Conservation (phyloP, 2,888 invertebrate species). For the Iselma pallidipennis region DNA sequence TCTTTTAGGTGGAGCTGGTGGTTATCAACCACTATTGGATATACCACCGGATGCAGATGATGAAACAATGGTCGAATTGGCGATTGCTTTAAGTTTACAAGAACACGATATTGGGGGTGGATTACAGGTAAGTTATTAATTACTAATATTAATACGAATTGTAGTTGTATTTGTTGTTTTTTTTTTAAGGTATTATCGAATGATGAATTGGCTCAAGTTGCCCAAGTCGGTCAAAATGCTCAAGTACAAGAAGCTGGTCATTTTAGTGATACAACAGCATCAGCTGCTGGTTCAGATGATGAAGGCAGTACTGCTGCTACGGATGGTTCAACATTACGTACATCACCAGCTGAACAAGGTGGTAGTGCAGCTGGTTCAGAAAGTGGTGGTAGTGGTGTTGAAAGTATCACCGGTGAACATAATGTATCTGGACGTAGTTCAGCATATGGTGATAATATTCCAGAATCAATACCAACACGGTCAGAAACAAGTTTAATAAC, state of each 20-base stretch:
- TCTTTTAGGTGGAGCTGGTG: slow-evolving; percentile 57
- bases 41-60: slow-evolving; percentile 95
- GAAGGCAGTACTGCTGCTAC: slow-evolving; percentile 94
- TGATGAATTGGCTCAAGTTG: slow-evolving; percentile 34
- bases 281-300: slow-evolving; percentile 89
- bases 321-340: slow-evolving; percentile 88
- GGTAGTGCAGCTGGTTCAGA: slow-evolving; percentile 72
- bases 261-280: slow-evolving; percentile 81
- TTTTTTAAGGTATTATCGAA: slow-evolving; percentile 53
- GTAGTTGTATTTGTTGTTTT: not conserved
- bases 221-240: slow-evolving; percentile 17
- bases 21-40: slow-evolving; percentile 81
- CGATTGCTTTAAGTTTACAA: slow-evolving; percentile 92
- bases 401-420: slow-evolving; percentile 85
- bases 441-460: slow-evolving; percentile 78
- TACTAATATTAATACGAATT: not conserved
- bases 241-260: slow-evolving; percentile 62
- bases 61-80: slow-evolving; percentile 95
- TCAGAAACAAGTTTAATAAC: slow-evolving; percentile 61
- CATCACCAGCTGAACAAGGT: slow-evolving; percentile 77
- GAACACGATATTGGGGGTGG: slow-evolving; percentile 69
- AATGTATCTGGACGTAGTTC: slow-evolving; percentile 91
- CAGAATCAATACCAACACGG: slow-evolving; percentile 60
- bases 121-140: slow-evolving; percentile 49
- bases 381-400: slow-evolving; percentile 89